Base-by-base conservation (phyloP, 2,888 invertebrate genomes). In the Acleris literana region DNA sequence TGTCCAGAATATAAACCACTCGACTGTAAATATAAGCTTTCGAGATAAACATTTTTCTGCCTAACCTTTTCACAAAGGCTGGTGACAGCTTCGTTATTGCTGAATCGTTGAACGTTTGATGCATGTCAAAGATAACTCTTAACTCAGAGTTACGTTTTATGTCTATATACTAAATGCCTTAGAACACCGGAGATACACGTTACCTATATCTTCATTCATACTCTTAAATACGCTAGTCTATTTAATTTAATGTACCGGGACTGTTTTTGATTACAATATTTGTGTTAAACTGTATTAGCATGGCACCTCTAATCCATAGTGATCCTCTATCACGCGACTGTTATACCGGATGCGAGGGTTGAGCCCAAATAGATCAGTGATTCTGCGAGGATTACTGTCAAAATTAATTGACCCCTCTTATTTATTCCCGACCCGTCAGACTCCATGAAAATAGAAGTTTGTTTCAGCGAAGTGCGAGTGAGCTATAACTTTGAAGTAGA, bases 381-480 rank as follows among this genome's bases (percentile, higher is more conserved):
- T 80, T 79, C 79, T 78, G 75, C 75, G 72, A 74, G 73, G 73
- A 76, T 77, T 73, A 73, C 70, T 76, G 74, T 72, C 71, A 73
- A 71, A 71, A 73, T 76, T 73, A 78, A 74, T 73, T 73, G 69
- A 76, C 71, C 72, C 76, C 71, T 70, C 70, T 66, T 68, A 51
- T 18, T 57, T 52, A 55, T 62, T 62, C 46, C 44, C 18, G 22
- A 6, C 33, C 7, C 48, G 43, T 22, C 20, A 39, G 39, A 33
- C 20, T 18, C 39, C 25, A n/a, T 29, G 43, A 13, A 1, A 39
- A 55, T 39, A 13, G 39, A 39, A 13, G 2, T 13, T 39, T 13
- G 13, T 39, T 39, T 13, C 13, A 39, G 39, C 39, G 4, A 33
- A 33, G 11, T 33, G 33, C 33, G 39, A 39, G 13, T 39, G 33